These are phyloP conservation scores for Vidua macroura DNA, from an alignment of 2,113 vertebrate species.

Conservation along the genomic window DNA sequence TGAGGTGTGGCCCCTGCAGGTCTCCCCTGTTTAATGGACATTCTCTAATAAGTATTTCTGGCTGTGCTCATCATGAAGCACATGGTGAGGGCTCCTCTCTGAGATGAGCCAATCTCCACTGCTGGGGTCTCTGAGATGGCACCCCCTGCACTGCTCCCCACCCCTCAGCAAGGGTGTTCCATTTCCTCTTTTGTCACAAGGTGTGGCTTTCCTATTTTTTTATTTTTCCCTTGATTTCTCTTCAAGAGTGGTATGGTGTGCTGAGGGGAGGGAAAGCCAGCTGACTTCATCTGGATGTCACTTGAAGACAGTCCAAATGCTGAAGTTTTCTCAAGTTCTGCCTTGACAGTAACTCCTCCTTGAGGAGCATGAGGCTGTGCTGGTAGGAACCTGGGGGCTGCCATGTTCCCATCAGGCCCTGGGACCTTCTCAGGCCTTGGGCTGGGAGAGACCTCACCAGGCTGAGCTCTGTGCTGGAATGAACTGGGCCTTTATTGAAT, in stretches of 20 bases:
- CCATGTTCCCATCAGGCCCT: not conserved
- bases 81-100: not conserved
- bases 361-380: not conserved
- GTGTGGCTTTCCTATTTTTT: not conserved
- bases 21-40: not conserved
- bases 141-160: not conserved
- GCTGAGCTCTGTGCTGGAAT: not conserved
- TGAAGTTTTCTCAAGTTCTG: not conserved
- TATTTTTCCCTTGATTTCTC: not conserved
- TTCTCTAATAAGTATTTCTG: not conserved
- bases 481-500: not conserved
- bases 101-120: not conserved
- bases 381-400: not conserved
- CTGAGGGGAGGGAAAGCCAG: not conserved
- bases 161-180: not conserved
- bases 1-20: not conserved
- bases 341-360: not conserved
- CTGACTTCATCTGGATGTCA: not conserved
- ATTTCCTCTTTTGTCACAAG: rapidly evolving
- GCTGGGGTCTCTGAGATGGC: not conserved
- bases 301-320: too few relatives aligned
- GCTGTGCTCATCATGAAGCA: not conserved
- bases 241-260: not conserved
- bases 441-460: not conserved
- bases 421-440: not conserved